Base-by-base conservation (phyloP, 2,888 invertebrate genomes). In the Anthoptus insignis region DNA sequence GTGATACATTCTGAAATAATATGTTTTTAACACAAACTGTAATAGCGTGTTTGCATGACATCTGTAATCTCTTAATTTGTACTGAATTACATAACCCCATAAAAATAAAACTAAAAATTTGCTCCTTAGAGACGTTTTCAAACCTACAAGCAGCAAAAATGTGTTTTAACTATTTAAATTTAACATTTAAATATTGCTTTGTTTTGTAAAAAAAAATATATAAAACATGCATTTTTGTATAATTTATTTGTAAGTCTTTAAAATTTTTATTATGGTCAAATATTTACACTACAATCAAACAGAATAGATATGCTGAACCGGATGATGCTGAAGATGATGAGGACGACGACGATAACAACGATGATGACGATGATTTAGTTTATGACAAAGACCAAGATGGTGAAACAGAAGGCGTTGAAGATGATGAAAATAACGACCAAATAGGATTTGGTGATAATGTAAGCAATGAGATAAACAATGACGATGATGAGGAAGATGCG, bases 351-450 rank as follows among this genome's bases (percentile, higher is more conserved):
- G 74, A 79, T 19, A 76, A 82, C 21, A 76, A 77, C 9, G 73
- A 77, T 16, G 67, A 76, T 8, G 74, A 79, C 14, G 37, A 9
- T 37, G 37, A 37, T 37, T 1, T 6, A 4, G 14, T 13, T 34
- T 34, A 76, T 22, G 74, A 78, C 22, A 76, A 78, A n/a, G 74
- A 80, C 0, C 75, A 78, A 27, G 74, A 78, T 21, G 73, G 75
- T 21, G 73, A 78, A 9, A 65, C 29, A 22, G 76, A 80, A 50
- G 75, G 75, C 50, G 76, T 78, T 19, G 75, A 78, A 19, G 76
- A 76, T 47, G 77, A 77, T 29, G 75, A 75, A 21, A 76, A 78
- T n/a, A n/a, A n/a, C n/a, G n/a, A n/a, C n/a, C n/a, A n/a, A n/a
- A n/a, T n/a, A n/a, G n/a, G n/a, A n/a, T n/a, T n/a, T 21, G 47